phyloP scores from a whole-genome alignment of 2,888 invertebrate species.

The Plusia festucae region DNA sequence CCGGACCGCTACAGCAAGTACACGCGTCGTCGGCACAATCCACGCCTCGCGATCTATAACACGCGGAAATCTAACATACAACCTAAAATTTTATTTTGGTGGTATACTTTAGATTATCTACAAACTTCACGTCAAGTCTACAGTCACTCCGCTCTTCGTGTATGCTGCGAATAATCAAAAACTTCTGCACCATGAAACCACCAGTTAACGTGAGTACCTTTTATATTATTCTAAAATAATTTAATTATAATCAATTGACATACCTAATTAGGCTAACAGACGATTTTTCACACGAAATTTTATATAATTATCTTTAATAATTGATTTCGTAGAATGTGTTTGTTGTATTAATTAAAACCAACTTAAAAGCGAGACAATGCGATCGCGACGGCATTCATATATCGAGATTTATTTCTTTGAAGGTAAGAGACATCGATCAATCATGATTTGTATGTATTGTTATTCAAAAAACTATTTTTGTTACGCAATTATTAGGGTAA shows the following conservation, averaged over 20 bases:
- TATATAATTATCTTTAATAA: too few species aligned
- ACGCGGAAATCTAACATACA: slow-evolving; percentile 56
- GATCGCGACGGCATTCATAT: too few species aligned
- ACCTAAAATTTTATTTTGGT: slow-evolving; percentile 29
- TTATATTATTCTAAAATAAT: slow-evolving; percentile 19
- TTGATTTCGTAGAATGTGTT: slow-evolving; percentile 3
- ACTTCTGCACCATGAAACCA: slow-evolving; percentile 83
- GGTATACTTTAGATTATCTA: slow-evolving; percentile 16
- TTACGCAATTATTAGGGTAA: neutral
- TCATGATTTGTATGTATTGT: neutral
- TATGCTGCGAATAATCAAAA: slow-evolving; percentile 79
- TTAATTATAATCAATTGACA: too few species aligned
- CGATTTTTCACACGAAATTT: too few species aligned
- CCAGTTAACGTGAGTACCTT: slow-evolving; percentile 81
- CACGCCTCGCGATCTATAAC: slow-evolving; percentile 61
- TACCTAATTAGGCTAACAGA: neutral
- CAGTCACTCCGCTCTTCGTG: slow-evolving; percentile 45
- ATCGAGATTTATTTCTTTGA: neutral
- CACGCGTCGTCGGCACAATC: slow-evolving; percentile 78
- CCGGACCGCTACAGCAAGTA: slow-evolving; percentile 69
- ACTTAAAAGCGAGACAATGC: neutral
- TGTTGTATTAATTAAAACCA: neutral
- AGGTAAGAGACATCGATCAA: neutral
- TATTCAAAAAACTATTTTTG: neutral
- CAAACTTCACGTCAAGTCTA: slow-evolving; percentile 17